These are phyloP conservation scores for Pelusios castaneus DNA, from an alignment of 2,113 vertebrate species.

Conservation along the genomic window DNA sequence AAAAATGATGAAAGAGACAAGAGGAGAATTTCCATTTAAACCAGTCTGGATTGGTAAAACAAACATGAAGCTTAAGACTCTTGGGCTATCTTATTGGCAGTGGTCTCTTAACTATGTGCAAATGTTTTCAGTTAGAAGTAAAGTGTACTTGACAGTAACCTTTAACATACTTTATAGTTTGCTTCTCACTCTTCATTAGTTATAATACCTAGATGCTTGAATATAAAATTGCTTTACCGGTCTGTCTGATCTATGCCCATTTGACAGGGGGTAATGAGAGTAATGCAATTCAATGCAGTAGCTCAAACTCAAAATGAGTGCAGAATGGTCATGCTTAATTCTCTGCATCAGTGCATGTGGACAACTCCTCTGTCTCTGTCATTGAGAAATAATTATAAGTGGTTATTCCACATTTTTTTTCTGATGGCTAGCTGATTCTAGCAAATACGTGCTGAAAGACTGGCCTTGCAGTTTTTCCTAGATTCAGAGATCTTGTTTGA, in stretches of 20 bases:
- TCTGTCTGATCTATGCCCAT: neutral
- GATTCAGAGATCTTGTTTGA: neutral
- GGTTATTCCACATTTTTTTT: accelerated
- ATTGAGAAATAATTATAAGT: neutral
- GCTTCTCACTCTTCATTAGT: neutral
- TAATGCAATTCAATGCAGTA: accelerated
- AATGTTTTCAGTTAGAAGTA: conserved; percentile 14
- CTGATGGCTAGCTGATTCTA: neutral
- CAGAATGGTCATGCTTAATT: neutral
- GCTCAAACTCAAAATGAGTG: neutral
- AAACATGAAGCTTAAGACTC: neutral
- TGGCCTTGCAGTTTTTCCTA: neutral
- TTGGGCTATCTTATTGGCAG: neutral
- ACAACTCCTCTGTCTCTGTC: neutral
- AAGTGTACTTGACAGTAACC: neutral
- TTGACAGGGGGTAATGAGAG: neutral
- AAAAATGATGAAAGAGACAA: conserved; percentile 51
- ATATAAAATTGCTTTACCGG: neutral
- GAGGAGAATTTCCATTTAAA: conserved; percentile 37
- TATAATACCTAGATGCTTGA: neutral
- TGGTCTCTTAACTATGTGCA: neutral
- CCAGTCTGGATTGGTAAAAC: neutral
- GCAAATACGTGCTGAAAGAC: neutral
- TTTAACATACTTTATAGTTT: neutral
- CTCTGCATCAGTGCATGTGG: neutral